phyloP scores from a whole-genome alignment of 2,797 vertebrate species.

The Capromys pilorides region DNA sequence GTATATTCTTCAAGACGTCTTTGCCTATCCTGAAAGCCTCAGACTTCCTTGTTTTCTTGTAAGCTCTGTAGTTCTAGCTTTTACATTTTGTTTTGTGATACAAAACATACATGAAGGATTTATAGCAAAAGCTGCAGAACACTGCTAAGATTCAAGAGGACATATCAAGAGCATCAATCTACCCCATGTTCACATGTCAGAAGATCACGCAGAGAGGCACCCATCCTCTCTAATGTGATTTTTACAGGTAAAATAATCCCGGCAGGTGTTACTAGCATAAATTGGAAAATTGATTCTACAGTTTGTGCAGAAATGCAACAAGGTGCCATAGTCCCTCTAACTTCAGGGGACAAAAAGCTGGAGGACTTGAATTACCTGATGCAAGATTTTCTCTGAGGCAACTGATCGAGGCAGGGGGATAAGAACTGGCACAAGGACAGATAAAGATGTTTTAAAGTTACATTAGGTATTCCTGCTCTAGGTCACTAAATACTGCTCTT shows the following conservation, averaged over 20 bases:
- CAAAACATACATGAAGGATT: constrained; percentile 9
- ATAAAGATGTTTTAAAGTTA: not conserved
- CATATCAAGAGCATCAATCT: not conserved
- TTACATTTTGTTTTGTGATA: not conserved
- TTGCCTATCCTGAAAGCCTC: not conserved
- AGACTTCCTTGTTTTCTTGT: not conserved
- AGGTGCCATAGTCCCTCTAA: not conserved
- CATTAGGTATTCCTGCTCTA: not conserved
- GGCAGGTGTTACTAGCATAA: not conserved
- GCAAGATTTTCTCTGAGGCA: not conserved
- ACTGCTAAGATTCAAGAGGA: not conserved
- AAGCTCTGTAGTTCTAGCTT: constrained; percentile 37
- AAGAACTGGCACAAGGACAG: not conserved
- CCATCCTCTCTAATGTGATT: not conserved
- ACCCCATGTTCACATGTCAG: not conserved
- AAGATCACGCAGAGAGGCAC: not conserved
- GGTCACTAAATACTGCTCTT: not conserved
- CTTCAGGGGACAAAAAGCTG: not conserved
- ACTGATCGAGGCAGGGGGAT: not conserved
- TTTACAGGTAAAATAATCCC: not conserved
- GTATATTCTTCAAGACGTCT: not conserved
- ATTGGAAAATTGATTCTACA: not conserved
- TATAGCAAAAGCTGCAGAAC: not conserved
- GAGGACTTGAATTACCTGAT: not conserved
- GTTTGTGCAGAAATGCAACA: constrained; percentile 13